These are phyloP conservation scores for Heliconius ismenius DNA, from an alignment of 2,888 invertebrate genomes.

Conservation along the genomic window DNA sequence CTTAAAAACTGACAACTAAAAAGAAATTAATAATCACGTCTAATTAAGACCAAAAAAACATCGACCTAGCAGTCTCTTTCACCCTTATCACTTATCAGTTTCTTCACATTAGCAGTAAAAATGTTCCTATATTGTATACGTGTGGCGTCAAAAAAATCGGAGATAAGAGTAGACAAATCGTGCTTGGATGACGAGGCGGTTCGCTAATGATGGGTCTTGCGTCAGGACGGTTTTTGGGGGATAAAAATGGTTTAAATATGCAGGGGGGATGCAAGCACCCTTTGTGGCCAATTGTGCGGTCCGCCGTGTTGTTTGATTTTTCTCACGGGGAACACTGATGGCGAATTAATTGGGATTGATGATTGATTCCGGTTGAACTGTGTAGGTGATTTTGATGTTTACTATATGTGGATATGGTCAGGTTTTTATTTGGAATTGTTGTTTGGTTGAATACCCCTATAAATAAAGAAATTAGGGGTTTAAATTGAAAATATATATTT, in stretches of 20 bases:
- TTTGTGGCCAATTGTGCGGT: slow-evolving; percentile 67
- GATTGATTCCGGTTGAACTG: slow-evolving; percentile 55
- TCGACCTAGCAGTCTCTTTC: slow-evolving; percentile 64
- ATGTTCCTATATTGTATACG: slow-evolving; percentile 76
- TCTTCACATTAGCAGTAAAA: slow-evolving; percentile 76
- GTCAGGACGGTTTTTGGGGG: slow-evolving; percentile 57
- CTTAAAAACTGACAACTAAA: slow-evolving; percentile 11
- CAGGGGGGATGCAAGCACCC: slow-evolving; percentile 53
- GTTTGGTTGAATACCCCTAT: background rate
- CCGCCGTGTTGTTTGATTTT: slow-evolving; percentile 72
- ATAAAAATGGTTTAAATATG: slow-evolving; percentile 63
- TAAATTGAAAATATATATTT: background rate
- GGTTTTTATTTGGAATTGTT: background rate
- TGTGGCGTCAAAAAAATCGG: slow-evolving; percentile 65
- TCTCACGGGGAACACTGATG: slow-evolving; percentile 70
- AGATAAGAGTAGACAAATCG: slow-evolving; percentile 81
- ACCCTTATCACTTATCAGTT: slow-evolving; percentile 66
- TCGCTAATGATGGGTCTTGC: slow-evolving; percentile 75
- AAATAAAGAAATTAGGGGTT: background rate
- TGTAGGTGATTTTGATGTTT: background rate
- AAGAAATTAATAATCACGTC: slow-evolving; percentile 11
- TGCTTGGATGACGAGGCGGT: slow-evolving; percentile 70
- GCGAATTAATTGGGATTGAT: slow-evolving; percentile 77
- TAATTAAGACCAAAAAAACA: slow-evolving; percentile 53
- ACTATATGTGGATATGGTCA: background rate